Conservation (phyloP, 2,113 vertebrate species). For the Callionymus lyra region DNA sequence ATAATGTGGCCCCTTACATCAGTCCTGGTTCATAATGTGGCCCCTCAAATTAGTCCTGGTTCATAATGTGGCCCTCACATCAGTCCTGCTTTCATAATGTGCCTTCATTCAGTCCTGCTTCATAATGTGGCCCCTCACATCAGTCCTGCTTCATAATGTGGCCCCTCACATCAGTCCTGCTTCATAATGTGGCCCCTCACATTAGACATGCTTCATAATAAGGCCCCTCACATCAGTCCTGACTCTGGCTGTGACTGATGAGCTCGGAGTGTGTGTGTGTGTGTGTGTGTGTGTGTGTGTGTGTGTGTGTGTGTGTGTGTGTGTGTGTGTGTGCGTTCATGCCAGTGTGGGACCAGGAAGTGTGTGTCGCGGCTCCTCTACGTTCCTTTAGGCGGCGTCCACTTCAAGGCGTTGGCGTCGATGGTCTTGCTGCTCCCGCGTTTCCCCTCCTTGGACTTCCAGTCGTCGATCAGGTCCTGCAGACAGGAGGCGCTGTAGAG, state of each 20-base stretch:
- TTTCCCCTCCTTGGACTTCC: constrained; percentile 93
- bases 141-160: no score
- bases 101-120: no score
- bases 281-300: not conserved
- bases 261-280: not conserved
- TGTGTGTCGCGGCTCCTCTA: constrained; percentile 47
- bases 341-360: constrained; percentile 12
- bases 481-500: not conserved
- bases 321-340: constrained; percentile 17
- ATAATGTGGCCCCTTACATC: no score
- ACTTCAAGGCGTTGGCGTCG: constrained; percentile 91
- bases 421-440: constrained; percentile 87
- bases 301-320: not conserved
- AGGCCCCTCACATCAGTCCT: no score
- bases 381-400: constrained; percentile 95
- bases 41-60: no score
- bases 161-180: no score
- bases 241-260: constrained; percentile 1
- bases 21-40: no score
- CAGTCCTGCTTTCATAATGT: no score
- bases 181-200: no score
- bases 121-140: no score
- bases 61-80: no score
- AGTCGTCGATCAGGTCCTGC: constrained; percentile 94
- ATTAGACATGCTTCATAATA: no score